Evolutionary conservation across 2,888 invertebrate species (phyloP).

Genomic region (Steinernema scapterisci): DNA sequence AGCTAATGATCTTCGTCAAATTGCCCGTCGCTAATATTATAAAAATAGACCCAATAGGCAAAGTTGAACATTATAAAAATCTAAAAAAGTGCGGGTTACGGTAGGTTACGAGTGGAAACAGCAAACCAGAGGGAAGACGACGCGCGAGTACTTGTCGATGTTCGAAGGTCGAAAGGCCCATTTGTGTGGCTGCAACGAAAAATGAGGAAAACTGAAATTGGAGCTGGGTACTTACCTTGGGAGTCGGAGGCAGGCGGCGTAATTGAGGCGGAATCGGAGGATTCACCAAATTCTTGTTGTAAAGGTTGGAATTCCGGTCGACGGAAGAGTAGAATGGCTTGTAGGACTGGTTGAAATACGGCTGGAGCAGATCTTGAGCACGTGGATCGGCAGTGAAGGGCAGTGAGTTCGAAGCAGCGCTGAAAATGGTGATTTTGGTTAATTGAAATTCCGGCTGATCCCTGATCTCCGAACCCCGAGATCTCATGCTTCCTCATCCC

Average conservation of each 20-base stretch:
- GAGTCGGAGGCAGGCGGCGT: neutral
- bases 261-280: conserved; percentile 13
- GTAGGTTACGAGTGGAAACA: neutral
- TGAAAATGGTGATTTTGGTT: conserved; percentile 1
- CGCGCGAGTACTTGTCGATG: conserved; percentile 97
- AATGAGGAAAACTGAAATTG: neutral
- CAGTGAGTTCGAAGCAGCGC: neutral
- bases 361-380: neutral
- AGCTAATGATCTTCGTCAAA: neutral
- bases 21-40: conserved; percentile 44
- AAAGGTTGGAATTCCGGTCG: conserved; percentile 40
- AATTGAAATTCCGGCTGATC: neutral
- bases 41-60: conserved; percentile 55
- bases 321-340: conserved; percentile 61
- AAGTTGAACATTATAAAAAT: conserved; percentile 95
- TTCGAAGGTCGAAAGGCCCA: conserved; percentile 78
- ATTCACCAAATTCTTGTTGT: conserved; percentile 4
- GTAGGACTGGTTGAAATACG: conserved; percentile 52
- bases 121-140: conserved; percentile 84
- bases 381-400: conserved; percentile 15
- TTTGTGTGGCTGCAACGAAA: neutral
- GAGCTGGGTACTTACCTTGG: neutral
- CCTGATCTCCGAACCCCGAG: conserved; percentile 33
- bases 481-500: conserved; percentile 44
- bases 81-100: conserved; percentile 43